These are phyloP conservation scores for Oscheius sp. DNA, from an alignment of 2,888 invertebrate species.

Conservation along the genomic window DNA sequence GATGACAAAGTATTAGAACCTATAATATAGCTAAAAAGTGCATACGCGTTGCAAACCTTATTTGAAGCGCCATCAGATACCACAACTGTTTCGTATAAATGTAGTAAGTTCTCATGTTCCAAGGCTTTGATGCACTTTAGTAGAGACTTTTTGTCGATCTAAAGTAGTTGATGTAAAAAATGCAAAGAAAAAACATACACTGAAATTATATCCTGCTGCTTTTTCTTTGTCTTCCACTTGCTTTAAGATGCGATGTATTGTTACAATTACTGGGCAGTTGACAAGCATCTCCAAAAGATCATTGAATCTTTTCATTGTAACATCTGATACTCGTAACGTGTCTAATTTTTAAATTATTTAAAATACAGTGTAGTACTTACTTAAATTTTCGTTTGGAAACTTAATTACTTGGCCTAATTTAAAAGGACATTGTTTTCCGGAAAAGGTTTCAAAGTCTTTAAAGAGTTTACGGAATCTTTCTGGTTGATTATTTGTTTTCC, in stretches of 20 bases:
- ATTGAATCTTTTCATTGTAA: slow-evolving; percentile 56
- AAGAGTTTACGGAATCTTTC: slow-evolving; percentile 36
- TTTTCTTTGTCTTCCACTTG: slow-evolving; percentile 49
- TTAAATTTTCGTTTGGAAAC: slow-evolving; percentile 60
- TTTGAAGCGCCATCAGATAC: slow-evolving; percentile 39
- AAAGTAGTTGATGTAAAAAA: slow-evolving; percentile 24
- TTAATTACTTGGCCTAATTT: slow-evolving; percentile 64
- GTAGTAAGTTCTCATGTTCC: slow-evolving; percentile 39
- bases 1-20: slow-evolving; percentile 50
- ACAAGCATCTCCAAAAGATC: slow-evolving; percentile 38
- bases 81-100: slow-evolving; percentile 39
- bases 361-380: slow-evolving; percentile 42
- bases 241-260: slow-evolving; percentile 48
- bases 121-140: slow-evolving; percentile 61
- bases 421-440: slow-evolving; percentile 60
- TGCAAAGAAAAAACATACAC: slow-evolving; percentile 35
- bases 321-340: slow-evolving; percentile 63
- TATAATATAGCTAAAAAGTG: slow-evolving; percentile 2
- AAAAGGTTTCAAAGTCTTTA: slow-evolving; percentile 45
- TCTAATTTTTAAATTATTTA: slow-evolving; percentile 38
- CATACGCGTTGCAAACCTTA: slow-evolving; percentile 27
- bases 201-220: slow-evolving; percentile 59
- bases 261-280: slow-evolving; percentile 52
- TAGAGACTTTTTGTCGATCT: slow-evolving; percentile 67
- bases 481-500: slow-evolving; percentile 51